These are phyloP conservation scores for Ceriagrion tenellum DNA, from an alignment of 2,888 invertebrate genomes.

Conservation along the genomic window DNA sequence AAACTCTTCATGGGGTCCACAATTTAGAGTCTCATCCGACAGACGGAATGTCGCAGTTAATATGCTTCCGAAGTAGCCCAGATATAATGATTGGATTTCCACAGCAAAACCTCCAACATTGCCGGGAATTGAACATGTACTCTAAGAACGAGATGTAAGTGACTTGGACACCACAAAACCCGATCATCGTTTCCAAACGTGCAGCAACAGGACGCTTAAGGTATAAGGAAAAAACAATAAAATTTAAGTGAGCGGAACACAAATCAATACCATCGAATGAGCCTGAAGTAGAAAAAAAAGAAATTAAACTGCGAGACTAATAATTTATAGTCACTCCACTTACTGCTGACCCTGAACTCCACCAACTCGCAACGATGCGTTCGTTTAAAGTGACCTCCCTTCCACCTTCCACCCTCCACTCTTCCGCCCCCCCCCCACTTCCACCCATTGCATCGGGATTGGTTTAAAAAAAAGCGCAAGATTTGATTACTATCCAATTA, in stretches of 20 bases:
- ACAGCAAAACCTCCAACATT: too few species aligned
- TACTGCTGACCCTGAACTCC: background rate
- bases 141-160: too few species aligned
- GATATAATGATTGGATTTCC: too few species aligned
- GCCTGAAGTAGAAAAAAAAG: background rate
- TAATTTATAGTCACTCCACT: background rate
- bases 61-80: too few species aligned
- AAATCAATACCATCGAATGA: background rate
- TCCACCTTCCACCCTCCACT: background rate
- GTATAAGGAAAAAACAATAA: background rate
- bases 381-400: background rate
- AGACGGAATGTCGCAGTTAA: too few species aligned
- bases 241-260: background rate
- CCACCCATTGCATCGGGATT: background rate
- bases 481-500: constrained; percentile 52
- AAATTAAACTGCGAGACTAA: background rate
- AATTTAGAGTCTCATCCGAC: too few species aligned
- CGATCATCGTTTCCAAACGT: too few species aligned
- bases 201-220: too few species aligned
- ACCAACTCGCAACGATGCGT: background rate
- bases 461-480: background rate
- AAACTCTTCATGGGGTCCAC: too few species aligned
- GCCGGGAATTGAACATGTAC: too few species aligned
- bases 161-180: too few species aligned
- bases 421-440: too few species aligned